Percentiles rank a stretch among this genome's conserved stretches.
These are phyloP conservation scores for Villa cingulata DNA, from an alignment of 2,888 invertebrate genomes.

Conservation along the genomic window DNA sequence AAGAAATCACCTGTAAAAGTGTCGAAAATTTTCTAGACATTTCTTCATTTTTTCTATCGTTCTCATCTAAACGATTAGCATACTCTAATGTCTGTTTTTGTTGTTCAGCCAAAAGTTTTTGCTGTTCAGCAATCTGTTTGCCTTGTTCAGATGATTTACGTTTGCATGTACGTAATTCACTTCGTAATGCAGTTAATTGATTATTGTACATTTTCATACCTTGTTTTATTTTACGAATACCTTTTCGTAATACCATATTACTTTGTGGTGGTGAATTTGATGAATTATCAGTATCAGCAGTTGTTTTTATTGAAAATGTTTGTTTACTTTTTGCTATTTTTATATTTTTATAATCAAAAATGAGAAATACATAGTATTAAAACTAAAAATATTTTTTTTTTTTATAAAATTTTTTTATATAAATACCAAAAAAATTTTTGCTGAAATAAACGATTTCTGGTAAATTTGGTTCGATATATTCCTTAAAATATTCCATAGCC, in stretches of 20 bases:
- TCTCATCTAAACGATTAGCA: conserved; percentile 73
- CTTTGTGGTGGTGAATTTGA: conserved; percentile 60
- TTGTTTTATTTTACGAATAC: conserved; percentile 76
- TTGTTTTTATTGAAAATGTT: conserved; percentile 24
- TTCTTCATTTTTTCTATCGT: conserved; percentile 83
- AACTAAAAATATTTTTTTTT: not conserved
- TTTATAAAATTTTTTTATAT: conserved; percentile 42
- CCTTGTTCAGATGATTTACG: conserved; percentile 73
- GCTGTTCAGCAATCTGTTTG: conserved; percentile 67
- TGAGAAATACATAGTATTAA: conserved; percentile 1
- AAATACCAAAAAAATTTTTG: conserved; percentile 68
- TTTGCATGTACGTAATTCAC: conserved; percentile 66
- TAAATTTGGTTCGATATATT: conserved; percentile 77
- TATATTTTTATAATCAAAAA: conserved; percentile 16
- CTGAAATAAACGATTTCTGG: conserved; percentile 82
- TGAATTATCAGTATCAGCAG: conserved; percentile 29
- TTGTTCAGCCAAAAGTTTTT: conserved; percentile 56
- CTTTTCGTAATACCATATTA: conserved; percentile 73
- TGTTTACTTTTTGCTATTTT: conserved; percentile 21
- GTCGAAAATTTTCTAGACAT: conserved; percentile 81
- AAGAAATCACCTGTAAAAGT: conserved; percentile 50
- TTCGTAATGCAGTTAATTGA: conserved; percentile 62
- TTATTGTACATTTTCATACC: conserved; percentile 81
- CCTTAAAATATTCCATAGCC: conserved; percentile 97
- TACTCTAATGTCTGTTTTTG: conserved; percentile 66